Conservation (phyloP, 2,888 invertebrate species). For the Drosophila limbata region DNA sequence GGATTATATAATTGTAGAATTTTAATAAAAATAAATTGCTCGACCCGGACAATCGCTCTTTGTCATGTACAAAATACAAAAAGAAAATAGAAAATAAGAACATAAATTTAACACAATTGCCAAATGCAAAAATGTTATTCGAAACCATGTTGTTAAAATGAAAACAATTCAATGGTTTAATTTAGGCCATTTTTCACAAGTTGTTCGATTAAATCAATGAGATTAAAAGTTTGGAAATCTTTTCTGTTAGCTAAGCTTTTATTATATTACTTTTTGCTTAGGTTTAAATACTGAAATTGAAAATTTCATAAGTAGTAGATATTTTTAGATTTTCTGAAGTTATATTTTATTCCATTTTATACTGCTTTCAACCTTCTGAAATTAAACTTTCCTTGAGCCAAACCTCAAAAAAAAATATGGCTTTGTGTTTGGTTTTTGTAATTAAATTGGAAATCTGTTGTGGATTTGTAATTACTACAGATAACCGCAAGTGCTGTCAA, state of each 20-base stretch:
- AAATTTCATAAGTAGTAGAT: neutral
- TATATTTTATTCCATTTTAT: neutral
- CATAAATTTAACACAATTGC: conserved; percentile 26
- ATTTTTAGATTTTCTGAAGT: neutral
- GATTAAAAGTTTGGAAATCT: neutral
- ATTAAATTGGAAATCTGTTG: conserved; percentile 59
- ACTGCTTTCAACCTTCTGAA: neutral
- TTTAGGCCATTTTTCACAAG: neutral
- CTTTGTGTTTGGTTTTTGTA: conserved; percentile 13
- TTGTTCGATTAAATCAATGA: conserved; percentile 1
- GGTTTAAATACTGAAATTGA: neutral
- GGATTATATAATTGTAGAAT: conserved; percentile 62
- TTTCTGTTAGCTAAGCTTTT: too few relatives aligned
- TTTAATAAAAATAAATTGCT: conserved; percentile 73
- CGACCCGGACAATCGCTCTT: conserved; percentile 44
- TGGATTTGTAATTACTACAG: conserved; percentile 56
- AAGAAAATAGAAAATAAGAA: conserved; percentile 15
- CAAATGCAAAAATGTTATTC: conserved; percentile 36
- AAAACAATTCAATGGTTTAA: conserved; percentile 27
- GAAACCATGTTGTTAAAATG: conserved; percentile 37
- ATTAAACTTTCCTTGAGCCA: neutral
- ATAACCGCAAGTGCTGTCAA: conserved; percentile 59
- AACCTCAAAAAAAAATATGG: neutral
- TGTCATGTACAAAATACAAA: conserved; percentile 43
- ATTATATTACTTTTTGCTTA: neutral